These are phyloP conservation scores for Helicoverpa armigera DNA, from an alignment of 1,140 invertebrate species.

Conservation along the genomic window DNA sequence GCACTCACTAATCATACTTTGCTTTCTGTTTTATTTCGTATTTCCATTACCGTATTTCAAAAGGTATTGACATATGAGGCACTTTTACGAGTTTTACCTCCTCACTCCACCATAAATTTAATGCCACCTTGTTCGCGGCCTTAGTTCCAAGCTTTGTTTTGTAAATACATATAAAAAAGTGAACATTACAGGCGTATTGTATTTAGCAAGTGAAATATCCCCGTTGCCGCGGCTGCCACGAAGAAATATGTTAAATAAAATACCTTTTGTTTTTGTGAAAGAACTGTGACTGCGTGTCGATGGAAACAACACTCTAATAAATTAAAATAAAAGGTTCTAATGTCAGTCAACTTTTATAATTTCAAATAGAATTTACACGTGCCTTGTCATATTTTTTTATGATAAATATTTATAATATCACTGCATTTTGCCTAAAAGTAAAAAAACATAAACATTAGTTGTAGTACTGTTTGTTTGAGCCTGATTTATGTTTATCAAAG, in stretches of 20 bases:
- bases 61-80: conserved; percentile 85
- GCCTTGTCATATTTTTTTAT: too few species aligned
- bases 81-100: conserved; percentile 82
- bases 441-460: too few species aligned
- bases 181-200: conserved; percentile 25
- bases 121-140: conserved; percentile 66
- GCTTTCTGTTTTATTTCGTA: conserved; percentile 85
- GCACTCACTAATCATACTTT: conserved; percentile 85
- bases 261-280: conserved; percentile 40
- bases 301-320: conserved; percentile 39
- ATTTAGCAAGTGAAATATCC: conserved; percentile 42
- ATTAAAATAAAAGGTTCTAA: conserved; percentile 23
- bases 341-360: neutral
- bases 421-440: too few species aligned
- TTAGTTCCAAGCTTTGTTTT: conserved; percentile 59
- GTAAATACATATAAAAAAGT: conserved; percentile 50
- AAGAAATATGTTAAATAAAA: conserved; percentile 43
- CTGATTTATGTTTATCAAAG: too few species aligned
- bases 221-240: conserved; percentile 14
- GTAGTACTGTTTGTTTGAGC: too few species aligned
- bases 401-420: too few species aligned
- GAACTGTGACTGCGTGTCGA: conserved; percentile 28
- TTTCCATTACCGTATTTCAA: conserved; percentile 86
- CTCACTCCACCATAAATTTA: conserved; percentile 69
- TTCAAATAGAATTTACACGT: too few species aligned